phyloP scores from a whole-genome alignment of 2,888 invertebrate species.

The Limnephilus auricula region DNA sequence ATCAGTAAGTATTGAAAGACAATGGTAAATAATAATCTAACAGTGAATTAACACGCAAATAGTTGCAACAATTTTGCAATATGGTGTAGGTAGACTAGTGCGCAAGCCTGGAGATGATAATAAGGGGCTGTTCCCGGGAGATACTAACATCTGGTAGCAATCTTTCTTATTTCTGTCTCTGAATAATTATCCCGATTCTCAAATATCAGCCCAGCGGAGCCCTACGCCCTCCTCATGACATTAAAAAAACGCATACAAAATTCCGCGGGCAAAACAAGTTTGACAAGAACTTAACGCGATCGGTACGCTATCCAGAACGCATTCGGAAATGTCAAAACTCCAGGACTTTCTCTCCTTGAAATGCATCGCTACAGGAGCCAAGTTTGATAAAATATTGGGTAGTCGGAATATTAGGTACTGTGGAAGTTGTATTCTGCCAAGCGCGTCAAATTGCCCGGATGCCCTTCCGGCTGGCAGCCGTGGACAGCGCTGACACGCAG shows the following conservation, averaged over 20 bases:
- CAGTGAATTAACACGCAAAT: neutral
- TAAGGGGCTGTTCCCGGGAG: neutral
- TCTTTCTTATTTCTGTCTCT: neutral
- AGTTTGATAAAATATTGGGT: neutral
- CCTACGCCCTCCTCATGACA: slow-evolving; percentile 5
- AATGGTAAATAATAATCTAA: neutral
- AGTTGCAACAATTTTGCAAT: slow-evolving; percentile 27
- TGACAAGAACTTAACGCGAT: slow-evolving; percentile 56
- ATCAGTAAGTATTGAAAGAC: neutral
- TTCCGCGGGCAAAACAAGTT: slow-evolving; percentile 61
- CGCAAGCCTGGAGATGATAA: slow-evolving; percentile 19
- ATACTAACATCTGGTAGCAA: slow-evolving; percentile 42
- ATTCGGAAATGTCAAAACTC: slow-evolving; percentile 47
- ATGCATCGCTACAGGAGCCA: neutral
- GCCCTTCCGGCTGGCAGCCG: slow-evolving; percentile 39
- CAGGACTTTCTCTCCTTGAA: neutral
- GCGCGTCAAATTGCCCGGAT: slow-evolving; percentile 53
- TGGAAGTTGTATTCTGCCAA: slow-evolving; percentile 25
- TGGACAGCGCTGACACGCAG: neutral
- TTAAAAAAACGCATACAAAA: slow-evolving; percentile 47
- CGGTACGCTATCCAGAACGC: neutral
- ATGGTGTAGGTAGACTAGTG: slow-evolving; percentile 39
- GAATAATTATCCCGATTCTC: slow-evolving; percentile 17
- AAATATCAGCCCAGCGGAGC: slow-evolving; percentile 11
- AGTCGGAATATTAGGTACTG: neutral